Conservation (phyloP, 2,888 invertebrate species). For the Drosophila tanythrix region DNA sequence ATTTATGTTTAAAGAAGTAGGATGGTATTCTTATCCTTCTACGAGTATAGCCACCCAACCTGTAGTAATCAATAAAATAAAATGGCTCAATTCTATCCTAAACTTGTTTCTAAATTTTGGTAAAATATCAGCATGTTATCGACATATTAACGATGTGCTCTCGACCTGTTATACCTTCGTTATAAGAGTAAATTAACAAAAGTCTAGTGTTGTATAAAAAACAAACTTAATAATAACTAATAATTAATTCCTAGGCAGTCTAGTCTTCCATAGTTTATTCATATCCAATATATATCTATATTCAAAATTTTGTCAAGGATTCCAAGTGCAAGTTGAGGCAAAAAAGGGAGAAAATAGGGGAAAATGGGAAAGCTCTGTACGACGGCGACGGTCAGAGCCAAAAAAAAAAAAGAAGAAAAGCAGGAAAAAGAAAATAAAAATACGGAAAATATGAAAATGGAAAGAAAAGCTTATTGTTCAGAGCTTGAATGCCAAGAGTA, state of each 20-base stretch:
- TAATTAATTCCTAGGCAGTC: not conserved
- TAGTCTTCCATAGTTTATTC: not conserved
- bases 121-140: too few species aligned
- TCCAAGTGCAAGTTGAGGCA: not conserved
- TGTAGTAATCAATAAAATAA: too few species aligned
- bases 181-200: too few species aligned
- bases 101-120: too few species aligned
- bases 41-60: too few species aligned
- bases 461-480: constrained; percentile 69
- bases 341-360: not conserved
- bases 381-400: not conserved
- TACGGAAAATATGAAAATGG: constrained; percentile 30
- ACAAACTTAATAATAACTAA: not conserved
- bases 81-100: too few species aligned
- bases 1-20: too few species aligned
- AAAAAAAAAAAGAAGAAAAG: not conserved
- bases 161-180: too few species aligned
- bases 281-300: not conserved
- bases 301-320: not conserved
- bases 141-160: too few species aligned
- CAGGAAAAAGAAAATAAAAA: constrained; percentile 11
- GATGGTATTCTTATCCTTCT: too few species aligned
- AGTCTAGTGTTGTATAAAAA: too few species aligned
- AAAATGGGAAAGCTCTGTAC: not conserved
- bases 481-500: constrained; percentile 58